Evolutionary conservation across 2,113 vertebrate genomes (phyloP).

Genomic region (Corapipo altera): DNA sequence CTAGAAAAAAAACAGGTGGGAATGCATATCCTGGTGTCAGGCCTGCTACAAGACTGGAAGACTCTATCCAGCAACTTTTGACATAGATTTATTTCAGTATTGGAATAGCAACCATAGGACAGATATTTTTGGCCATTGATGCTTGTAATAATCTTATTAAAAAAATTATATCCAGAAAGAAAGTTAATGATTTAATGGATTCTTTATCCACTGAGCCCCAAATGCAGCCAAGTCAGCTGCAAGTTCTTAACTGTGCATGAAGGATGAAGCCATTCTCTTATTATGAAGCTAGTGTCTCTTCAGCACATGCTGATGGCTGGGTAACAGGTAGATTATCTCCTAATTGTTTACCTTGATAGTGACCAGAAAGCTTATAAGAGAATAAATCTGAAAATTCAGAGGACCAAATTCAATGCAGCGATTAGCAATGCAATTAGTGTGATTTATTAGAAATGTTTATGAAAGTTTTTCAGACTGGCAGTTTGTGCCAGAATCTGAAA

Average conservation of each 20-base stretch:
- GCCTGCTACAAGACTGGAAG: background rate
- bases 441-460: background rate
- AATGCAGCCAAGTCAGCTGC: background rate
- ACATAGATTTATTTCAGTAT: background rate
- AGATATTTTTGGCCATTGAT: background rate
- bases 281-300: background rate
- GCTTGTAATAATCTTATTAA: background rate
- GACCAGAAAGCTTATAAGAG: background rate
- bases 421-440: background rate
- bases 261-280: background rate
- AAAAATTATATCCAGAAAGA: background rate
- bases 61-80: background rate
- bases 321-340: background rate
- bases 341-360: constrained; percentile 1
- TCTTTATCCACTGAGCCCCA: background rate
- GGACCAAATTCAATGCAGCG: background rate
- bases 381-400: constrained; percentile 14
- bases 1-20: background rate
- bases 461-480: background rate
- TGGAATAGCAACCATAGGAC: background rate
- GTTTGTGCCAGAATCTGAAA: background rate
- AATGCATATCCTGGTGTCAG: background rate
- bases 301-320: background rate
- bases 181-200: constrained; percentile 2
- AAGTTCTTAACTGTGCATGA: constrained; percentile 20